Evolutionary conservation across 92 coral and sea anemone species (phyloP).

Genomic region (Zoanthus sociatus): DNA sequence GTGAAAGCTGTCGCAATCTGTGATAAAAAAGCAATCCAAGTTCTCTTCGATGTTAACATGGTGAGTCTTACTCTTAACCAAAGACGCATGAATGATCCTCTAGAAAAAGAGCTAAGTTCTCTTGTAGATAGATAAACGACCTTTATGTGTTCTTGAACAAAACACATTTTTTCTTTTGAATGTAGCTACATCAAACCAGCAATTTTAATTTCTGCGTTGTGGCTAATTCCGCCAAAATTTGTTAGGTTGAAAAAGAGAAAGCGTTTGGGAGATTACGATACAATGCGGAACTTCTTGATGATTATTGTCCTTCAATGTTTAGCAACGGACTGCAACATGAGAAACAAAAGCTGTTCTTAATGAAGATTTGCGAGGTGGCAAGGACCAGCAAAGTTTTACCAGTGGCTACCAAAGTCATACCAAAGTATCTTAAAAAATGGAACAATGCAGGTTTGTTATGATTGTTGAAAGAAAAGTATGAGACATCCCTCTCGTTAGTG

Average conservation of each 20-base stretch:
- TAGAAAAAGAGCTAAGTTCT: neutral
- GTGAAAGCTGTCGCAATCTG: conserved; percentile 84
- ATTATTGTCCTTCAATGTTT: conserved; percentile 80
- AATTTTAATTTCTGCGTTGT: neutral
- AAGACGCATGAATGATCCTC: neutral
- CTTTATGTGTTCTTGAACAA: neutral
- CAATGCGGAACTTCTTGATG: conserved; percentile 70
- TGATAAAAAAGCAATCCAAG: conserved; percentile 75
- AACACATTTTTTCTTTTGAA: neutral
- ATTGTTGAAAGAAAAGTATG: too few species aligned
- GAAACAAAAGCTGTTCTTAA: conserved; percentile 72
- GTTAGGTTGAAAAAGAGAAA: conserved; percentile 81
- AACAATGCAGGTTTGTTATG: conserved; percentile 68
- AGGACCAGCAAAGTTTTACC: conserved; percentile 67
- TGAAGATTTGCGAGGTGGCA: conserved; percentile 79
- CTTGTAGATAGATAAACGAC: too few species aligned
- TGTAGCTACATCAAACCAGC: neutral
- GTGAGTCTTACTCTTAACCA: conserved; percentile 24
- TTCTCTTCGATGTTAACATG: conserved; percentile 73
- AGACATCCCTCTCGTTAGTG: too few species aligned
- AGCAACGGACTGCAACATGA: conserved; percentile 80
- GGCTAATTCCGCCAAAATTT: neutral
- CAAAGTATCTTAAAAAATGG: conserved; percentile 73
- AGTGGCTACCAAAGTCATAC: conserved; percentile 53
- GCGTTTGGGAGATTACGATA: conserved; percentile 84